Percentiles rank a stretch among this genome's conserved stretches.
These are phyloP conservation scores for Phrynocephalus vlangalii DNA, from an alignment of 2,797 vertebrate species.

Conservation along the genomic window DNA sequence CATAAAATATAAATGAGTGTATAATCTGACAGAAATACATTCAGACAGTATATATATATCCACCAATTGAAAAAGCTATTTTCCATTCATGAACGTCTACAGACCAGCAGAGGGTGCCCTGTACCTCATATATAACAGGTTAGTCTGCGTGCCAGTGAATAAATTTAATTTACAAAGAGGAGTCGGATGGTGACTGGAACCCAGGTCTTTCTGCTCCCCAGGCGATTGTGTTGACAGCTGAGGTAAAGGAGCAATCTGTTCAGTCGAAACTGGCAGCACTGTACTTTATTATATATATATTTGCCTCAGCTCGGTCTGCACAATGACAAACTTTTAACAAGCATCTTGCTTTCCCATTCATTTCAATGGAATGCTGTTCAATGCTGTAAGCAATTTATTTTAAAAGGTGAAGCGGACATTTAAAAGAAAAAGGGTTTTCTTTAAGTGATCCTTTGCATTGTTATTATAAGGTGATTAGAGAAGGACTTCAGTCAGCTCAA, in stretches of 20 bases:
- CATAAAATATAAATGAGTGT: not conserved
- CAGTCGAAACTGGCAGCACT: not conserved
- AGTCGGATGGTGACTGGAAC: constrained; percentile 44
- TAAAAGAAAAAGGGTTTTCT: not conserved
- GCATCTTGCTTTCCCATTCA: constrained; percentile 24
- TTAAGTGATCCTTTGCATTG: constrained; percentile 31
- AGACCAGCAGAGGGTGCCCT: constrained; percentile 60
- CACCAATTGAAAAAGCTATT: not conserved
- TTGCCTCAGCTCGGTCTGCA: constrained; percentile 9
- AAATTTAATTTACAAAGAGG: constrained; percentile 43
- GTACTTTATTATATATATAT: not conserved
- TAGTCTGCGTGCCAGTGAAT: constrained; percentile 20
- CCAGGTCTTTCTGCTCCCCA: constrained; percentile 4
- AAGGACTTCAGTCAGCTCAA: constrained; percentile 52
- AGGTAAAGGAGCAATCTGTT: constrained; percentile 53
- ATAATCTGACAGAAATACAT: accelerated
- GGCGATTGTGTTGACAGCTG: constrained; percentile 44
- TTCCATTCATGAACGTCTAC: not conserved
- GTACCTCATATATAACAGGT: constrained; percentile 29
- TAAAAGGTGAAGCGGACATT: not conserved
- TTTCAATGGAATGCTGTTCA: not conserved
- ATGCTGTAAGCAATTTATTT: not conserved
- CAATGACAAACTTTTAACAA: constrained; percentile 46
- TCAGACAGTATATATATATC: not conserved
- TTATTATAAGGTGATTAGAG: constrained; percentile 69